Base-by-base conservation (phyloP, 2,797 vertebrate species). In the Cynodonichthys magdalenae region DNA sequence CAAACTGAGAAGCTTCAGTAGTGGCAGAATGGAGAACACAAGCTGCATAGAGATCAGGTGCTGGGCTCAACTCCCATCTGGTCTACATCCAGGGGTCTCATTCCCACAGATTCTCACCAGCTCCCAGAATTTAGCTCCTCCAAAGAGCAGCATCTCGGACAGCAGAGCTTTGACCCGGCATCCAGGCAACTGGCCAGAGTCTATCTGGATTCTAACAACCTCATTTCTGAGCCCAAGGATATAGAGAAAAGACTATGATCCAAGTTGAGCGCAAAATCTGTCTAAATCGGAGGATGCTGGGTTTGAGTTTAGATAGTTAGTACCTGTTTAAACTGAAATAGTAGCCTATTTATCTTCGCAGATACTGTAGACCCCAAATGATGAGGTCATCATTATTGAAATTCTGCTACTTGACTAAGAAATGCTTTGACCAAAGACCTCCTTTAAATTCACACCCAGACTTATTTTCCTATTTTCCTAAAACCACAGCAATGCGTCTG, bases 401-500 rank as follows among this genome's bases (percentile, higher is more conserved):
- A 75, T 63, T 59, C 63, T 3, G 41, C 51, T 58, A 46, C 48
- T 59, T 60, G 59, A 54, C 75, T 34, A 73, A 84, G 17, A 79
- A 74, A 29, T 12, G 39, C 57, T 74, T 53, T 55, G 62, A 75
- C 64, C 48, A 54, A 50, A 66, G 62, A 67, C 66, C 65, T 53
- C 51, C 71, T 44, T 76, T 63, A 83, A 82, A 78, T 81, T 89
- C 82, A 80, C 81, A 85, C 71, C 68, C 74, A 75, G 34, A 62
- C 55, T 76, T 59, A 20, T 57, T 47, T 46, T 18, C 29, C 53
- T 62, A 34, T 65, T 53, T 45, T 20, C 66, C 62, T 24, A 69
- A 76, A 70, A 41, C 72, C 71, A 61, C 71, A 79, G 69, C 74
- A 72, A 79, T 73, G 70, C 64, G 69, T 51, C 69, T 69, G 56